Evolutionary conservation across 2,113 vertebrate species (phyloP).

Genomic region (Tangachromis dhanisi): DNA sequence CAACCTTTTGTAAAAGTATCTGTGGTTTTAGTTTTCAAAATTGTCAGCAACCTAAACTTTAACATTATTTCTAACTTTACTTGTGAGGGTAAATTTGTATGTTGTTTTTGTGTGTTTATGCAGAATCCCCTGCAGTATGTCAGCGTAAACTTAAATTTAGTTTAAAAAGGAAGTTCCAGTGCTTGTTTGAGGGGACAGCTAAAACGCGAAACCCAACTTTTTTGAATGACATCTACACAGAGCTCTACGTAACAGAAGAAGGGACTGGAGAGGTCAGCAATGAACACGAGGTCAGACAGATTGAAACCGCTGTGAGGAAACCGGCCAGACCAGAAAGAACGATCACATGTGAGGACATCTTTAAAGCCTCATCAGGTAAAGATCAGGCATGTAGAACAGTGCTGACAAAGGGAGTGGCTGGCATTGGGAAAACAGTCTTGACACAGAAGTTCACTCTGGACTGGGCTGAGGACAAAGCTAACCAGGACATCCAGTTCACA

Average conservation of each 20-base stretch:
- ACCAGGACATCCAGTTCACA: not conserved
- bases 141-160: not conserved
- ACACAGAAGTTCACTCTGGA: not conserved
- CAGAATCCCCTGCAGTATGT: not conserved
- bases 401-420: not conserved
- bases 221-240: slow-evolving; percentile 30
- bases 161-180: slow-evolving; percentile 1
- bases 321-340: not conserved
- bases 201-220: not conserved
- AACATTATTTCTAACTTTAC: not conserved
- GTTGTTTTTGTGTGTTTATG: not conserved
- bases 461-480: not conserved
- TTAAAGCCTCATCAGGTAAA: not conserved
- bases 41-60: not conserved
- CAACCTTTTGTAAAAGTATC: not conserved
- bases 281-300: slow-evolving; percentile 18
- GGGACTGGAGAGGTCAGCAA: not conserved
- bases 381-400: not conserved
- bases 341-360: not conserved
- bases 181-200: not conserved
- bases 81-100: too few species aligned
- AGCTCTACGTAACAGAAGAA: slow-evolving; percentile 39
- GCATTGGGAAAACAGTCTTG: not conserved
- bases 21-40: not conserved
- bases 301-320: not conserved